Conservation (phyloP, 92 coral and sea anemone genomes). For the Montipora capitata region DNA sequence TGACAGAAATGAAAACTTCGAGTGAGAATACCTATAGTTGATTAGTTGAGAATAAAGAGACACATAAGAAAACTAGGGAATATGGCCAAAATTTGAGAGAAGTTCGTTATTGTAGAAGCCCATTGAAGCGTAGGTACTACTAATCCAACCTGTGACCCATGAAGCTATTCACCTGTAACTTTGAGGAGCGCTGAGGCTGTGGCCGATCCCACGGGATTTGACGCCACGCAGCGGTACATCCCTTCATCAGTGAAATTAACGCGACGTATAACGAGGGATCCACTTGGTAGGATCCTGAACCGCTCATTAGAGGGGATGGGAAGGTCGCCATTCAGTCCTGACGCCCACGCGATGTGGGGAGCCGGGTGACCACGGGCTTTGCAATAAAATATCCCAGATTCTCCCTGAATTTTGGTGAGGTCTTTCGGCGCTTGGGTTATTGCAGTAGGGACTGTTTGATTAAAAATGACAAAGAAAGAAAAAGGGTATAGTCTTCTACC, state of each 20-base stretch:
- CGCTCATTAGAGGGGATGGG: too few species aligned
- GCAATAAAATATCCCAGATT: conserved; percentile 89
- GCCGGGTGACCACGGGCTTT: conserved; percentile 98
- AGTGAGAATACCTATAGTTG: not conserved
- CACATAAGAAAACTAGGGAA: too few species aligned
- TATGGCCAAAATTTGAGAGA: too few species aligned
- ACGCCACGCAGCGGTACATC: conserved; percentile 94
- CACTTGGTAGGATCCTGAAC: too few species aligned
- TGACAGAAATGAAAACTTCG: not conserved
- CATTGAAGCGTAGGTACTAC: too few species aligned
- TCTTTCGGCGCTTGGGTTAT: conserved; percentile 82
- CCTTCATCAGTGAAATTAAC: conserved; percentile 71
- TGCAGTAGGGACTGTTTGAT: conserved; percentile 76
- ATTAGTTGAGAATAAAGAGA: too few species aligned
- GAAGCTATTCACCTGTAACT: conserved; percentile 71
- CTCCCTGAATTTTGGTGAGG: conserved; percentile 73
- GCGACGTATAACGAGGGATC: too few species aligned
- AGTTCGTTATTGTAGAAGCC: too few species aligned
- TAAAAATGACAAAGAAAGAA: too few species aligned
- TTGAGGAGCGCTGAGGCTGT: conserved; percentile 71
- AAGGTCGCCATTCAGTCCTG: conserved; percentile 91
- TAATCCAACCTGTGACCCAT: too few species aligned
- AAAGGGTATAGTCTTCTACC: too few species aligned
- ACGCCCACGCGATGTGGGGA: conserved; percentile 98
- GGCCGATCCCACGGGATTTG: conserved; percentile 91